phyloP scores from a whole-genome alignment of 2,888 invertebrate genomes.

The Thera obeliscata region DNA sequence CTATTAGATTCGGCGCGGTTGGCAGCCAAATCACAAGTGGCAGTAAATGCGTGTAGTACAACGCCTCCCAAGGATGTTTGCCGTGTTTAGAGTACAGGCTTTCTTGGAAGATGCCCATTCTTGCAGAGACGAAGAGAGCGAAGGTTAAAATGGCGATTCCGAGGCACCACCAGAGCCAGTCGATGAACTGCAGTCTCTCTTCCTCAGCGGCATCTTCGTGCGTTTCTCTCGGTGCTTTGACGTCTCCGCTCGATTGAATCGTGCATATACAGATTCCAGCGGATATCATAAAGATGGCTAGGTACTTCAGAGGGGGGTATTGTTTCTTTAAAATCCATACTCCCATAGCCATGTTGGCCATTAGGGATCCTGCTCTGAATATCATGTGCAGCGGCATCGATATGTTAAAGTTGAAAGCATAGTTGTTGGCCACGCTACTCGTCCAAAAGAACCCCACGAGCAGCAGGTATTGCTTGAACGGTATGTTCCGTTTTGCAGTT shows the following conservation, averaged over 20 bases:
- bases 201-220: constrained; percentile 72
- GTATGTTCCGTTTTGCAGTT: constrained; percentile 88
- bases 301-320: constrained; percentile 93
- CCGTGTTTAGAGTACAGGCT: constrained; percentile 92
- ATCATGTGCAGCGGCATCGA: constrained; percentile 99
- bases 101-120: constrained; percentile 98
- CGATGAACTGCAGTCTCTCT: constrained; percentile 71
- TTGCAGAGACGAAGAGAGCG: constrained; percentile 95
- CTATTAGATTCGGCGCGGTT: constrained; percentile 89
- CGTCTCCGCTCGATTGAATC: constrained; percentile 91
- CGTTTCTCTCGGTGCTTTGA: constrained; percentile 82
- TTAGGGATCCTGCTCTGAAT: constrained; percentile 97
- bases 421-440: constrained; percentile 96
- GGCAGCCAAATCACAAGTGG: constrained; percentile 95
- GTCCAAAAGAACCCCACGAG: constrained; percentile 96
- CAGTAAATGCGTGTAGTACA: constrained; percentile 95
- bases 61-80: constrained; percentile 95
- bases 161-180: constrained; percentile 85
- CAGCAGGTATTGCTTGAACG: constrained; percentile 91
- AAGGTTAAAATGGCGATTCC: constrained; percentile 93
- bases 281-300: constrained; percentile 96
- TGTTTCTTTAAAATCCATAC: constrained; percentile 93
- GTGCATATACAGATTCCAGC: constrained; percentile 97
- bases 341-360: constrained; percentile 98
- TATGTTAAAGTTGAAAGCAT: constrained; percentile 98